Percentiles rank a stretch among this genome's conserved stretches.
phyloP scores from a whole-genome alignment of 2,888 invertebrate species.

The Bombyx huttoni region DNA sequence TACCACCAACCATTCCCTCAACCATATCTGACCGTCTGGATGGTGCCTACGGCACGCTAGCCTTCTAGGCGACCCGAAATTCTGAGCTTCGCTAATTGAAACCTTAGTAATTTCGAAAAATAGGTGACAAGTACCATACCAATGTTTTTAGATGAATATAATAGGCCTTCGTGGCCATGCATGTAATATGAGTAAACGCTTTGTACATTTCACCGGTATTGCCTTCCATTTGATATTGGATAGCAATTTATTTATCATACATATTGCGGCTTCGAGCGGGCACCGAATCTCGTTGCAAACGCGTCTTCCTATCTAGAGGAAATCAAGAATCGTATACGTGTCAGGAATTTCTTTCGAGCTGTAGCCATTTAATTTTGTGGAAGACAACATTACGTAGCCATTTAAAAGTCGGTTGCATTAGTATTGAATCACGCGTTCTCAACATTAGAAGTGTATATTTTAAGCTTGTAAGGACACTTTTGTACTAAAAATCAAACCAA shows the following conservation, averaged over 20 bases:
- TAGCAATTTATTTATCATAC: slow-evolving; percentile 73
- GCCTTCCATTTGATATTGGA: slow-evolving; percentile 68
- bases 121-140: neutral
- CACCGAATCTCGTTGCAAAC: slow-evolving; percentile 46
- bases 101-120: too few species aligned
- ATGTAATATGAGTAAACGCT: slow-evolving; percentile 55
- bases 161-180: slow-evolving; percentile 34
- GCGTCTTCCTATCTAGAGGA: slow-evolving; percentile 51
- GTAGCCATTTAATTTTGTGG: slow-evolving; percentile 32
- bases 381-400: neutral
- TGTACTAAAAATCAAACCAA: too few species aligned
- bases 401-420: neutral
- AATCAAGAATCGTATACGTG: slow-evolving; percentile 66
- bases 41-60: too few species aligned
- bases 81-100: too few species aligned
- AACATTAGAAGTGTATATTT: too few species aligned
- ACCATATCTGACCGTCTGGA: too few species aligned
- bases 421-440: neutral
- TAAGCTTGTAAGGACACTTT: too few species aligned
- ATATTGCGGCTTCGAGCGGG: slow-evolving; percentile 57
- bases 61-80: too few species aligned
- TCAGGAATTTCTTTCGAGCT: slow-evolving; percentile 43
- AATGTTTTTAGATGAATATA: slow-evolving; percentile 6
- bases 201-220: slow-evolving; percentile 65
- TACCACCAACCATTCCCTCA: too few species aligned